Evolutionary conservation across 1,140 invertebrate species (phyloP), one percentile per base, ranked within the genome.

Genomic region (Temnothorax longispinosus): DNA sequence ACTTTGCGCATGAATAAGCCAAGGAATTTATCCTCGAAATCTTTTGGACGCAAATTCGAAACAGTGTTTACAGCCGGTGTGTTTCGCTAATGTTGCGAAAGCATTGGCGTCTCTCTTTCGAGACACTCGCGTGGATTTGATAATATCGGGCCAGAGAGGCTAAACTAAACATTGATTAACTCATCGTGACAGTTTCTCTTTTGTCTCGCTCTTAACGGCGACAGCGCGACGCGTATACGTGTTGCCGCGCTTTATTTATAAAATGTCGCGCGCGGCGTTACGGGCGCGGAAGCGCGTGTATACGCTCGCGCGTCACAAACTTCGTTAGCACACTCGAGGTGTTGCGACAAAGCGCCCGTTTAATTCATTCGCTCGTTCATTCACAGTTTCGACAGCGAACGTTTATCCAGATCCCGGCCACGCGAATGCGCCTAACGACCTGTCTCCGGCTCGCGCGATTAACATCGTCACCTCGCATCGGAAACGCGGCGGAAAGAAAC

Each of bases 391-490:
- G 80, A 32, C 80, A 58, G n/a, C 69, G 6, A 27, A 38, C 69
- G 80, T 84, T 84, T 52, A 74, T 84, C 77, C 77, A 69, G 77
- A 80, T 69, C 27, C 54, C 69, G 54, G 54, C 69, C 41, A 56
- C 56, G 80, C 80, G 80, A 82, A 74, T 60, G 80, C 8, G 67
- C 69, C 80, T 84, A 84, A 84, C 80, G 69, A 84, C 69, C 80
- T 84, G 80, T 84, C 80, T 84, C 80, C 80, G 80, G 69, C 80
- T 84, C 69, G 80, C 54, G 69, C 69, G 80, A 84, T 84, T 84
- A 84, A 84, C 69, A 60, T 84, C 80, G 69, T 84, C 80, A 84
- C 80, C 69, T 74, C 52, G 38, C 56, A 35, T 27, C 35, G 58
- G 8, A 7, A 27, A 4, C 15, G n/a, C 32, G 67, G 21, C 44